Conservation (phyloP, 2,888 invertebrate species). For the Agonopterix alstromeriana region DNA sequence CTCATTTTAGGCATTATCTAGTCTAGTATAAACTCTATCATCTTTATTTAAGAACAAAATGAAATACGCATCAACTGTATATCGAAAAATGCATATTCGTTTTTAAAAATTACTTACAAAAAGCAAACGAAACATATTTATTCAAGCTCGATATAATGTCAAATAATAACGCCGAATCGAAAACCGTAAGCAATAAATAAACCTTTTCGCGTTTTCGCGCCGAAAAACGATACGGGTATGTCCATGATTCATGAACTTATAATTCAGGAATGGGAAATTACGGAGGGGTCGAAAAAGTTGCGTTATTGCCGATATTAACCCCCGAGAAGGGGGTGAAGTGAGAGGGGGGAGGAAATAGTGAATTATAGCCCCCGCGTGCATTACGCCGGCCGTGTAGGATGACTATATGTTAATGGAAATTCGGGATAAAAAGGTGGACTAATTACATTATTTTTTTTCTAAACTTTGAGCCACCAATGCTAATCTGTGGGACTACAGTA, state of each 20-base stretch:
- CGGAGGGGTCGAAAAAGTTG: slow-evolving; percentile 40
- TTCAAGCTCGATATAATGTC: too few species aligned
- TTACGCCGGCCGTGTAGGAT: slow-evolving; percentile 27
- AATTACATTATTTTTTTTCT: neutral
- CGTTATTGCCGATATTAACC: slow-evolving; percentile 61
- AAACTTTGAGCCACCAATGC: too few species aligned
- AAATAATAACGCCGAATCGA: too few species aligned
- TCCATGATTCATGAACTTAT: slow-evolving; percentile 56
- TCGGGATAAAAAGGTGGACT: neutral
- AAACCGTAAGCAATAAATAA: slow-evolving; percentile 14
- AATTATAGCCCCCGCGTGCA: slow-evolving; percentile 38
- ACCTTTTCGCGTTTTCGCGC: slow-evolving; percentile 29
- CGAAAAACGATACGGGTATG: slow-evolving; percentile 25
- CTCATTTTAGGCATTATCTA: too few species aligned
- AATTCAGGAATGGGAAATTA: slow-evolving; percentile 53
- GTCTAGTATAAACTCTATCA: too few species aligned
- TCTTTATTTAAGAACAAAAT: too few species aligned
- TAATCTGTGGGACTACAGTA: too few species aligned
- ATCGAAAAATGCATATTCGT: too few species aligned
- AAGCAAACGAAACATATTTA: too few species aligned
- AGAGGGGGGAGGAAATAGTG: slow-evolving; percentile 34
- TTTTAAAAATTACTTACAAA: too few species aligned
- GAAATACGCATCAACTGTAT: too few species aligned
- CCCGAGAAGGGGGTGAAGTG: slow-evolving; percentile 15
- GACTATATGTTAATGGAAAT: slow-evolving; percentile 14